Percentiles rank a stretch among this genome's conserved stretches.
Conservation (phyloP, 2,888 invertebrate species). For the Clostera curtula region DNA sequence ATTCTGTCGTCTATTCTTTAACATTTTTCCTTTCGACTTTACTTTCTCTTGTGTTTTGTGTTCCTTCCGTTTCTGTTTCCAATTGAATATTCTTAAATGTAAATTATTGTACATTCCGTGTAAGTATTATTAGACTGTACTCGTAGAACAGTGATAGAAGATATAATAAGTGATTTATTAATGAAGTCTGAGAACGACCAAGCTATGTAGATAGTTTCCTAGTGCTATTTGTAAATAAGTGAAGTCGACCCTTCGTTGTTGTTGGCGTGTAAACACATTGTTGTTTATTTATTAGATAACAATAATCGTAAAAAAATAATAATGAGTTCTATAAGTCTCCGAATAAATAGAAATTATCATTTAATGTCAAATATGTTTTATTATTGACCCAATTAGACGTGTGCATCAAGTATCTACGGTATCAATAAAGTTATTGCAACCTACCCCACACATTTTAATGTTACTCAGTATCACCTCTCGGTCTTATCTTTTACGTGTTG, state of each 20-base stretch:
- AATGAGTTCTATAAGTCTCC: conserved; percentile 47
- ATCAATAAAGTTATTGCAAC: no score
- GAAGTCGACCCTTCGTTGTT: conserved; percentile 52
- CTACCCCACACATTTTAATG: no score
- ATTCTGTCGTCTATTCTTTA: conserved; percentile 12
- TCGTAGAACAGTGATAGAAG: conserved; percentile 38
- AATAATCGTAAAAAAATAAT: conserved; percentile 39
- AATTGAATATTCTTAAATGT: no score
- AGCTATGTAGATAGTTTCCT: conserved; percentile 59
- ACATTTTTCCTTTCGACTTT: conserved; percentile 9
- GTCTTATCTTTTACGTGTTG: no score
- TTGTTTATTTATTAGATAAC: conserved; percentile 59
- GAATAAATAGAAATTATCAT: conserved; percentile 54
- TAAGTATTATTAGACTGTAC: conserved; percentile 24
- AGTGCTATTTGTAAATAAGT: conserved; percentile 59
- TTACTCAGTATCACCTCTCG: no score
- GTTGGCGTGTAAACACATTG: conserved; percentile 49
- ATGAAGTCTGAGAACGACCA: conserved; percentile 73
- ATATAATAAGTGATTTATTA: conserved; percentile 40
- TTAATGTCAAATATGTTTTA: neutral
- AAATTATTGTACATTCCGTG: conserved; percentile 26
- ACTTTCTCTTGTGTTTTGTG: conserved; percentile 12
- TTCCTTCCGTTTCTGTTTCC: no score
- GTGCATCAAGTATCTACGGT: no score
- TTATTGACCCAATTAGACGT: neutral